phyloP scores from a whole-genome alignment of 2,113 vertebrate species.

The Eurypyga helias region DNA sequence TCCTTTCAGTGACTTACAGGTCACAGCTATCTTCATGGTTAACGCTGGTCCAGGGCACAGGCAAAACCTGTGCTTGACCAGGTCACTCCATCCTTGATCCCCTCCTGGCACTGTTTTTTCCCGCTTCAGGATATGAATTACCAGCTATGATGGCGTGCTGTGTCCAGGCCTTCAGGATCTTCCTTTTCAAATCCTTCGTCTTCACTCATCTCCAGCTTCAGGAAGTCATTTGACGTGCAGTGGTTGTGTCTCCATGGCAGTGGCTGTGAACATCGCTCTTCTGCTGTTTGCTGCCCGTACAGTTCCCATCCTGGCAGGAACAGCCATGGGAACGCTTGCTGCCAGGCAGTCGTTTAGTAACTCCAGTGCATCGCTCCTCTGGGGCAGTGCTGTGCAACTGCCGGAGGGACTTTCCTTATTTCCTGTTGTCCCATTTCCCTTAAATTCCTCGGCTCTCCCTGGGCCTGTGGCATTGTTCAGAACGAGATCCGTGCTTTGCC shows the following conservation, averaged over 20 bases:
- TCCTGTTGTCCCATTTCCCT: background rate
- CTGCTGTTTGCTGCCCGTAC: background rate
- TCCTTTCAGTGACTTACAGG: background rate
- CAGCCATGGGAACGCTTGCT: background rate
- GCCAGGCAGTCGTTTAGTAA: background rate
- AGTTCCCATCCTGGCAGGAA: background rate
- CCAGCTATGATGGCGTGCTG: background rate
- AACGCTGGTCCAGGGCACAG: background rate
- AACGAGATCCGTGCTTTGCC: background rate
- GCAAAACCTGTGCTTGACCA: background rate
- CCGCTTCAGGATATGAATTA: background rate
- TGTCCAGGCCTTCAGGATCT: background rate
- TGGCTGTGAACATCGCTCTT: background rate
- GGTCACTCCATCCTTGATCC: background rate
- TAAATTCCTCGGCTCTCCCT: background rate
- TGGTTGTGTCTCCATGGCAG: background rate
- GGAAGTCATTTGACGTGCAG: background rate
- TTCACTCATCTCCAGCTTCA: background rate
- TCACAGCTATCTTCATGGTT: background rate
- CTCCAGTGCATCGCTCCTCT: background rate
- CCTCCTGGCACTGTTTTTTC: background rate
- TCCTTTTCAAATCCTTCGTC: too few relatives aligned
- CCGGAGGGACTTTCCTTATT: background rate
- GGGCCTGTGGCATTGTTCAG: background rate
- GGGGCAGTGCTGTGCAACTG: background rate